Evolutionary conservation across 2,113 vertebrate species (phyloP).

Genomic region (Tringa solitaria): DNA sequence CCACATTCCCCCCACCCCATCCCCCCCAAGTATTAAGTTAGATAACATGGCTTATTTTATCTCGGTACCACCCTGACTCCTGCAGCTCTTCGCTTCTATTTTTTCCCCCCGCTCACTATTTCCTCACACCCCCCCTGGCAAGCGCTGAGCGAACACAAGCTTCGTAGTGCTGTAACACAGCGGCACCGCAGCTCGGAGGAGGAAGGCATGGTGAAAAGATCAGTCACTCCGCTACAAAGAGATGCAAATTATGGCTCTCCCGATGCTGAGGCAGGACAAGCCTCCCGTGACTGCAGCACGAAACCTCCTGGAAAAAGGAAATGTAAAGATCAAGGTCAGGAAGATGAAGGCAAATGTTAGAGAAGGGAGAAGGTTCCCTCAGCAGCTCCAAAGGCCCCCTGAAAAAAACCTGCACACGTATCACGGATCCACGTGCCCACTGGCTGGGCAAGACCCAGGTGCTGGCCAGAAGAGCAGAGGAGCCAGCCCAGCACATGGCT

Average conservation of each 20-base stretch:
- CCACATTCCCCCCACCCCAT: neutral
- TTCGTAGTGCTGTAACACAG: accelerated
- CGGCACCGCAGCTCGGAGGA: neutral
- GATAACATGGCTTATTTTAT: neutral
- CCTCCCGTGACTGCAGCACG: neutral
- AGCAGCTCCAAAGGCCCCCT: neutral
- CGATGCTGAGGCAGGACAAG: neutral
- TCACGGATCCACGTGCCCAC: accelerated
- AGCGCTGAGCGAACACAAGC: neutral
- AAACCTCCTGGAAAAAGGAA: neutral
- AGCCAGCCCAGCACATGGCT: neutral
- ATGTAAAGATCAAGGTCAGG: neutral
- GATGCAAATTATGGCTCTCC: neutral
- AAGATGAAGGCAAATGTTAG: neutral
- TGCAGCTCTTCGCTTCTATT: neutral
- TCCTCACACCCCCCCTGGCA: neutral
- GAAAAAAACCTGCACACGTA: neutral
- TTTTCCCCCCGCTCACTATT: neutral
- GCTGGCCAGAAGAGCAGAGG: neutral
- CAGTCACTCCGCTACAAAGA: neutral
- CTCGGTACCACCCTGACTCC: neutral
- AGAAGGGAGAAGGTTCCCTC: neutral
- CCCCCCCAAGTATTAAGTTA: neutral
- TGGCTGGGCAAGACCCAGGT: neutral
- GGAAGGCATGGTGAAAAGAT: neutral